Conservation (phyloP, 2,888 invertebrate genomes). For the Idaea biselata region DNA sequence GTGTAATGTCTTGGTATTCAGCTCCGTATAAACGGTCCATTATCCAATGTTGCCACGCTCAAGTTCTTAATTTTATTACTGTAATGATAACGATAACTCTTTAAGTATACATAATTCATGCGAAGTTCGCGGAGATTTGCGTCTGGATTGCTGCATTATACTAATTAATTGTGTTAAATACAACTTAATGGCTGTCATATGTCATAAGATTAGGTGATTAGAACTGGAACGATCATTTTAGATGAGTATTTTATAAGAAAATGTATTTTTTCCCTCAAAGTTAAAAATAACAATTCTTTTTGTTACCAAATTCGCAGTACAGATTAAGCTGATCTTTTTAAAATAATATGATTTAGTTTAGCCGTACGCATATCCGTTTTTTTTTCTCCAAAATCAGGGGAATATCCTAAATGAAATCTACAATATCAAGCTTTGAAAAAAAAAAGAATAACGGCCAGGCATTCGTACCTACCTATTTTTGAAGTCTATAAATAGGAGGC, state of each 20-base stretch:
- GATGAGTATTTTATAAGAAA: neutral
- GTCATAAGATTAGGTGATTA: constrained; percentile 57
- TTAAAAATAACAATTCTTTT: neutral
- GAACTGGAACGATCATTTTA: constrained; percentile 11
- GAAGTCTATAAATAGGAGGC: too few relatives aligned
- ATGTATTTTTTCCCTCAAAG: neutral
- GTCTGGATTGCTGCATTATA: constrained; percentile 76
- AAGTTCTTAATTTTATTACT: constrained; percentile 68
- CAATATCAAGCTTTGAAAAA: too few relatives aligned
- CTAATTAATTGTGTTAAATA: constrained; percentile 76
- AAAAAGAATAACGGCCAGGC: too few relatives aligned
- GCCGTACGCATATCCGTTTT: too few relatives aligned
- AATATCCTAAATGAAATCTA: too few relatives aligned
- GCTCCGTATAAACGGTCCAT: constrained; percentile 36
- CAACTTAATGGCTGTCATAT: constrained; percentile 64
- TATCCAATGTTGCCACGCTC: constrained; percentile 52
- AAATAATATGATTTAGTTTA: too few relatives aligned
- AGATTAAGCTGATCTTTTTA: too few relatives aligned
- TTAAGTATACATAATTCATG: constrained; percentile 74
- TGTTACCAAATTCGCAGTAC: too few relatives aligned
- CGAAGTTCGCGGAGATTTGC: constrained; percentile 67
- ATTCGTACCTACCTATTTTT: too few relatives aligned
- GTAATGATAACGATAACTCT: constrained; percentile 74
- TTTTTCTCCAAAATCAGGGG: too few relatives aligned
- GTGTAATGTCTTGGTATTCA: neutral